Conservation (phyloP, 1,140 invertebrate species). For the Subanguina moxae region DNA sequence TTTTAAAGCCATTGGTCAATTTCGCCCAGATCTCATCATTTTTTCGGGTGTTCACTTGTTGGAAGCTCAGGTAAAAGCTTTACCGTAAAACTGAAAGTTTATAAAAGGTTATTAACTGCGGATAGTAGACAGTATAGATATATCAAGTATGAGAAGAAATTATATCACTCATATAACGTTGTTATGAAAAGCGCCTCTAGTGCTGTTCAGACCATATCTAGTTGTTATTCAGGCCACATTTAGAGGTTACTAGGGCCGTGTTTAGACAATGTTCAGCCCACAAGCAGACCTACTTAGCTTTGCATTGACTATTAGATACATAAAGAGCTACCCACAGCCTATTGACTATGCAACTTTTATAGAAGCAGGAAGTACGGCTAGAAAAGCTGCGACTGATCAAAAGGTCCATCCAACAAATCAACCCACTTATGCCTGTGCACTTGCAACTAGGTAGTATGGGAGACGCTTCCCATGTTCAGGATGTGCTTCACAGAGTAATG, state of each 20-base stretch:
- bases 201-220: neutral
- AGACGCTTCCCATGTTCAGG: conserved; percentile 57
- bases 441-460: conserved; percentile 63
- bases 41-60: conserved; percentile 62
- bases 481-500: conserved; percentile 59
- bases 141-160: neutral
- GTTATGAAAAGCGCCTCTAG: neutral
- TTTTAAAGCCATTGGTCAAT: conserved; percentile 59
- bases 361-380: conserved; percentile 53
- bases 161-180: neutral
- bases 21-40: conserved; percentile 61
- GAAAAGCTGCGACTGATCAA: conserved; percentile 58
- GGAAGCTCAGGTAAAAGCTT: conserved; percentile 57
- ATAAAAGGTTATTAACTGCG: neutral
- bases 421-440: conserved; percentile 60
- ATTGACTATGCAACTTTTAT: too few relatives aligned
- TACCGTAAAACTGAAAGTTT: conserved; percentile 9
- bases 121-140: too few relatives aligned
- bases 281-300: neutral
- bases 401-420: conserved; percentile 54
- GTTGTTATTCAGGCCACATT: too few relatives aligned
- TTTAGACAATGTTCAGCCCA: too few relatives aligned
- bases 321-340: too few relatives aligned
- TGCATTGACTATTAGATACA: too few relatives aligned
- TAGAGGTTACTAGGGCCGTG: too few relatives aligned